Evolutionary conservation across 2,113 vertebrate species (phyloP).

Genomic region (Cyanoliseus patagonus): DNA sequence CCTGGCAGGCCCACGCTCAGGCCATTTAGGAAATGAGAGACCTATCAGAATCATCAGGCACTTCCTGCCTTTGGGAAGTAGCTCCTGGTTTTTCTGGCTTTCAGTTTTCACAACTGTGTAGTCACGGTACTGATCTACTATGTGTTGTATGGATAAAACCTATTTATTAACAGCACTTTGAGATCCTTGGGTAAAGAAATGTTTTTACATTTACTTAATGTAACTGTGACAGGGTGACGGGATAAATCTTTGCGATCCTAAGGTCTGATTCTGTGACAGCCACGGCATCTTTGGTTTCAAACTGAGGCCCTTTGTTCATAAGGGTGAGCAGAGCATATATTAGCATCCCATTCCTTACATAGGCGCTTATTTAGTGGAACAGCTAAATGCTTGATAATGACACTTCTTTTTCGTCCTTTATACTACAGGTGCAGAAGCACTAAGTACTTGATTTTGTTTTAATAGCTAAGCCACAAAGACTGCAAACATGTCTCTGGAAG

Average conservation of each 20-base stretch:
- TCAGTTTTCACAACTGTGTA: not conserved
- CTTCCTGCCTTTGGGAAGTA: rapidly evolving
- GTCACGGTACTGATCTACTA: not conserved
- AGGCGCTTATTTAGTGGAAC: not conserved
- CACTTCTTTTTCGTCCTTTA: not conserved
- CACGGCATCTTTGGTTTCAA: not conserved
- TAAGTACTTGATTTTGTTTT: not conserved
- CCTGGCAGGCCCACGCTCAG: not conserved
- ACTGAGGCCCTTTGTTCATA: not conserved
- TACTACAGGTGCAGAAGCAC: not conserved
- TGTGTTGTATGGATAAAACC: not conserved
- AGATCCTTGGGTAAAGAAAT: not conserved
- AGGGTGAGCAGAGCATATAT: not conserved
- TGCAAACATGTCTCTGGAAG: slow-evolving; percentile 74
- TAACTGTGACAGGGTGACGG: not conserved
- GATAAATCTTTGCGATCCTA: not conserved
- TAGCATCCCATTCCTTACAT: not conserved
- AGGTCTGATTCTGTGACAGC: not conserved
- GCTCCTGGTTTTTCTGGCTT: not conserved
- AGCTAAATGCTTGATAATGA: not conserved
- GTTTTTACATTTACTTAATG: not conserved
- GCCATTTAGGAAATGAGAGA: not conserved
- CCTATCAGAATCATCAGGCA: not conserved
- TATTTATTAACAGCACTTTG: not conserved
- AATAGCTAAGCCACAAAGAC: not conserved